Conservation (phyloP, 2,113 vertebrate species). For the Parotia lawesii region DNA sequence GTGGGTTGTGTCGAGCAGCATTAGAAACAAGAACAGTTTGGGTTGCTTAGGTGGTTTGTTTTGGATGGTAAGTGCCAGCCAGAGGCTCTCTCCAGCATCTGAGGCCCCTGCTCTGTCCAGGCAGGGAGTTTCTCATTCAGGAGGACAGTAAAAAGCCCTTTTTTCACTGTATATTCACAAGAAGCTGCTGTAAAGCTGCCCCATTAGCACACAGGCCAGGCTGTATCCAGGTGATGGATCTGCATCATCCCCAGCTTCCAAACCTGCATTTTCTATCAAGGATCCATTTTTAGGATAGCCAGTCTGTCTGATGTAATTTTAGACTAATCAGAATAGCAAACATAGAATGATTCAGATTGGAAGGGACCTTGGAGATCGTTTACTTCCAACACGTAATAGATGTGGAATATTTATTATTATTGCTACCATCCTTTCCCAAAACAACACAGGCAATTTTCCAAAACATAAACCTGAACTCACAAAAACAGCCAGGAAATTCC, state of each 20-base stretch:
- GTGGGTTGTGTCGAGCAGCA: background rate
- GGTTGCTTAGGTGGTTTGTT: background rate
- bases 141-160: background rate
- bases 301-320: background rate
- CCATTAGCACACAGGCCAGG: background rate
- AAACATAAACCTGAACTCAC: background rate
- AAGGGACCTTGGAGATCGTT: background rate
- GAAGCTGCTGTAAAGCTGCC: background rate
- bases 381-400: background rate
- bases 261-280: background rate
- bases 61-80: background rate
- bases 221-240: background rate
- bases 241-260: background rate
- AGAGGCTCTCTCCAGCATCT: background rate
- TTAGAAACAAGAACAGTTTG: background rate
- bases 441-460: background rate
- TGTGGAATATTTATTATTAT: background rate
- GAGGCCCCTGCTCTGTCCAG: background rate
- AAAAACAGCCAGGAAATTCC: background rate
- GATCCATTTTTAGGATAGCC: background rate
- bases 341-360: background rate
- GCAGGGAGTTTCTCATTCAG: background rate
- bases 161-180: background rate
- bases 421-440: background rate
- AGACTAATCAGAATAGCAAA: background rate